Evolutionary conservation across 2,113 vertebrate genomes (phyloP), one percentile per base, ranked within the genome.

Genomic region (Sialia sialis): DNA sequence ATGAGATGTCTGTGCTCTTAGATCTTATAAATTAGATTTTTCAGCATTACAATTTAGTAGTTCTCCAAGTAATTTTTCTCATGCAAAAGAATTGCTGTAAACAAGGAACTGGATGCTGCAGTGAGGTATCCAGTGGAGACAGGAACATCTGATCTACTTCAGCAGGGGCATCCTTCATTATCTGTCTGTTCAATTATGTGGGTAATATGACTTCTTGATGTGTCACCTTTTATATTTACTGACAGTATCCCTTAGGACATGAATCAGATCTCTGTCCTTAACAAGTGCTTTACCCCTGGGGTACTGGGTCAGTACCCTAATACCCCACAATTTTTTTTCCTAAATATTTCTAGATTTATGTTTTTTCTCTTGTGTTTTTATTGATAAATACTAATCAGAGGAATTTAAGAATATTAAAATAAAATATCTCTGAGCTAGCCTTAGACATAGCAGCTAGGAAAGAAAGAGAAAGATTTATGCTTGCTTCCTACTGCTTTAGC

Each of bases 11-110:
- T 76, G 16, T 84, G 82, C 74, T 76, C 52, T 66, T 41, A 59
- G 26, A 49, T 83, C 36, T 74, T 85, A 73, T 55, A 90, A 90
- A 93, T 84, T 43, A 81, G 63, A 69, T 87, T 82, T 94, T 93
- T 89, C 62, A 75, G 20, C 34, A 55, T 83, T 80, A 66, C 23
- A 76, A 54, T 87, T 78, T 75, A 62, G 58, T 64, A 55, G 46
- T 68, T 94, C 67, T 70, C 66, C 21, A 74, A 73, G 46, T 89
- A 87, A 92, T 64, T 95, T 85, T 86, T 84, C 39, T 52, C 21
- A 25, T 76, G 41, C 25, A 82, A 89, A 84, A 55, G 4, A 56
- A 23, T 58, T 82, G 20, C 44, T 89, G 30, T 78, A 69, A 86
- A 60, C 46, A 62, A 69, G 39, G 39, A 66, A 29, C 25, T 10